A percentile compares a stretch with the other conserved stretches of the same genome.
Conservation (phyloP, 2,888 invertebrate species). For the Coleophora deauratella region DNA sequence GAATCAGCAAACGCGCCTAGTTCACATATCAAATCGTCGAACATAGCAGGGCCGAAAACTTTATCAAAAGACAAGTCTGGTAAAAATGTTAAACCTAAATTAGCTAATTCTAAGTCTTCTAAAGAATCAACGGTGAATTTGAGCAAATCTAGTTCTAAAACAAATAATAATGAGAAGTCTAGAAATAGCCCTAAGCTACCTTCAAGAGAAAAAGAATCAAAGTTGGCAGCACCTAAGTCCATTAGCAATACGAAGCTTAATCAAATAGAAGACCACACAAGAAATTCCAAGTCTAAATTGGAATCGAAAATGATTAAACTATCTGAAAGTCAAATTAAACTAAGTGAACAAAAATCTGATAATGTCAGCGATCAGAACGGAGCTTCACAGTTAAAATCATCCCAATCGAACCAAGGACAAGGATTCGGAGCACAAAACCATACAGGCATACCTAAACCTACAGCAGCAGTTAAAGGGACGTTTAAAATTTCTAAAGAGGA, state of each 20-base stretch:
- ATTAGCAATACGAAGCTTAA: slow-evolving; percentile 64
- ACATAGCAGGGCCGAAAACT: slow-evolving; percentile 61
- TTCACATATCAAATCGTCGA: slow-evolving; percentile 67
- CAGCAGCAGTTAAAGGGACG: slow-evolving; percentile 93
- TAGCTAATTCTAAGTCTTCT: slow-evolving; percentile 57
- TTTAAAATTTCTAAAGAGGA: slow-evolving; percentile 80
- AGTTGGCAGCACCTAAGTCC: slow-evolving; percentile 68
- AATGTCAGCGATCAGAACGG: slow-evolving; percentile 28
- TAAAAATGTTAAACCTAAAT: slow-evolving; percentile 64
- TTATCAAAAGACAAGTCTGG: slow-evolving; percentile 64
- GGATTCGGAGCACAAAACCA: slow-evolving; percentile 46
- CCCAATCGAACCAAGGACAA: slow-evolving; percentile 54
- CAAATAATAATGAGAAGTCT: slow-evolving; percentile 54
- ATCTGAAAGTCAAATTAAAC: slow-evolving; percentile 60
- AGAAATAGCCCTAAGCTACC: slow-evolving; percentile 64
- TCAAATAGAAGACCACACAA: slow-evolving; percentile 59
- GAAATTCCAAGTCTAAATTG: slow-evolving; percentile 43
- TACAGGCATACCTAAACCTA: slow-evolving; percentile 90
- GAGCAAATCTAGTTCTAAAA: slow-evolving; percentile 48
- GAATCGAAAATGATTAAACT: slow-evolving; percentile 64
- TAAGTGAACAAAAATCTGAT: slow-evolving; percentile 50
- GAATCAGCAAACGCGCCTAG: slow-evolving; percentile 70
- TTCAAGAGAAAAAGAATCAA: slow-evolving; percentile 63
- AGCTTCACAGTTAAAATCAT: slow-evolving; percentile 28
- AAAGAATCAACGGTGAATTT: slow-evolving; percentile 61